These are phyloP conservation scores for Pristionchus entomophagus DNA, from an alignment of 2,888 invertebrate species.

Conservation along the genomic window DNA sequence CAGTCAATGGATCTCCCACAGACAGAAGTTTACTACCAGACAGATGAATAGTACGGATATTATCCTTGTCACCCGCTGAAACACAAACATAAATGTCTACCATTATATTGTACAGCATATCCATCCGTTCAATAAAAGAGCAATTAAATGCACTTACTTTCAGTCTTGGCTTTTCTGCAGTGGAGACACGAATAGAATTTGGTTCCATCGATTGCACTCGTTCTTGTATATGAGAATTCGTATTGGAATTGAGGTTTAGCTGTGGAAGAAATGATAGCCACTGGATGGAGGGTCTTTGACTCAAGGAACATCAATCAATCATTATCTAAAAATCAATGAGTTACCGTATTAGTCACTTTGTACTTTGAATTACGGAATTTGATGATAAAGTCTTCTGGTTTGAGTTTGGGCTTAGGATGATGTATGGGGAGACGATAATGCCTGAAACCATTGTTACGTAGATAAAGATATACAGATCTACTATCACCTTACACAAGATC, in stretches of 20 bases:
- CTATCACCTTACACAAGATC: too few relatives aligned
- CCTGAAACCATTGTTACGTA: too few relatives aligned
- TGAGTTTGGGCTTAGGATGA: too few relatives aligned
- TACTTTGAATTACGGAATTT: conserved; percentile 21
- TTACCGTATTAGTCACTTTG: conserved; percentile 28
- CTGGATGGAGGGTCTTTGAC: conserved; percentile 26
- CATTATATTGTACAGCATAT: background rate
- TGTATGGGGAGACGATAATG: background rate
- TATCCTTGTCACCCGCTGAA: conserved; percentile 35
- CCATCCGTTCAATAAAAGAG: background rate
- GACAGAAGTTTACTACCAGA: conserved; percentile 35
- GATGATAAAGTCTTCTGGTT: background rate
- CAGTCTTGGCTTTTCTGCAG: conserved; percentile 46
- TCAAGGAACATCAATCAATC: background rate
- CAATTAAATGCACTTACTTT: conserved; percentile 18
- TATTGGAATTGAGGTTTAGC: conserved; percentile 8
- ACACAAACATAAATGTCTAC: background rate
- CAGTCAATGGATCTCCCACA: conserved; percentile 9
- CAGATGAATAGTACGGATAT: conserved; percentile 43
- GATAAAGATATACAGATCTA: too few relatives aligned
- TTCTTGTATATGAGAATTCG: conserved; percentile 44
- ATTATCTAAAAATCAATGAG: background rate
- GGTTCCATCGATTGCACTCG: conserved; percentile 33
- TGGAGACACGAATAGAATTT: conserved; percentile 48
- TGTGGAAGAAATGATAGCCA: conserved; percentile 1